Conservation (phyloP, 35 echinoderm and acorn worm species). For the Ophiothrix spiculata region DNA sequence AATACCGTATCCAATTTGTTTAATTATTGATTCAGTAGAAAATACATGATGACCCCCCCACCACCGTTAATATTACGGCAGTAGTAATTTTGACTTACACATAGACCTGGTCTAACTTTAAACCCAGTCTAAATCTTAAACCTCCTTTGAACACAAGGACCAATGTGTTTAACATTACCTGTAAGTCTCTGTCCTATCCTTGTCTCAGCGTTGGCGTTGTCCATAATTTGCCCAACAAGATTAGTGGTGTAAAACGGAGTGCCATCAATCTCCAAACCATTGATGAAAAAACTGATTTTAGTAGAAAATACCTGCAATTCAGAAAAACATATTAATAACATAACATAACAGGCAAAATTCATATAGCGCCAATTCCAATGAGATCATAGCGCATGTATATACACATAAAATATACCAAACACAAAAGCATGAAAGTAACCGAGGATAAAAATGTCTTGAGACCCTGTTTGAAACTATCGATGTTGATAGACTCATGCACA, state of each 20-base stretch:
- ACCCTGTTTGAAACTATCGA: neutral
- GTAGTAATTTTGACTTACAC: too few species aligned
- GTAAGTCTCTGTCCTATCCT: constrained; percentile 80
- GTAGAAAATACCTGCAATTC: constrained; percentile 70
- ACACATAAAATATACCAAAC: neutral
- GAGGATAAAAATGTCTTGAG: neutral
- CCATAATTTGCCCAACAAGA: constrained; percentile 67
- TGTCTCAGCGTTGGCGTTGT: constrained; percentile 43
- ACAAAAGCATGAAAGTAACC: neutral
- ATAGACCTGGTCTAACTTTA: too few species aligned
- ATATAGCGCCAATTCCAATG: too few species aligned
- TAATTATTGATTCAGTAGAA: too few species aligned
- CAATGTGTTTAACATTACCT: too few species aligned
- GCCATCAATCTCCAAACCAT: constrained; percentile 81
- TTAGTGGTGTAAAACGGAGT: constrained; percentile 81
- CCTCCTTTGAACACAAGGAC: too few species aligned
- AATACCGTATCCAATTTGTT: too few species aligned
- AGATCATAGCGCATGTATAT: neutral
- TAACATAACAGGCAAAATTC: too few species aligned
- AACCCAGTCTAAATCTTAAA: too few species aligned
- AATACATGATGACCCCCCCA: too few species aligned
- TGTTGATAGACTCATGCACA: neutral
- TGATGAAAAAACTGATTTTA: constrained; percentile 84
- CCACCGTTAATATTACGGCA: too few species aligned
- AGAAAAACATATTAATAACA: too few species aligned